phyloP scores from a whole-genome alignment of 2,888 invertebrate genomes.

The Drosophila demipolita region DNA sequence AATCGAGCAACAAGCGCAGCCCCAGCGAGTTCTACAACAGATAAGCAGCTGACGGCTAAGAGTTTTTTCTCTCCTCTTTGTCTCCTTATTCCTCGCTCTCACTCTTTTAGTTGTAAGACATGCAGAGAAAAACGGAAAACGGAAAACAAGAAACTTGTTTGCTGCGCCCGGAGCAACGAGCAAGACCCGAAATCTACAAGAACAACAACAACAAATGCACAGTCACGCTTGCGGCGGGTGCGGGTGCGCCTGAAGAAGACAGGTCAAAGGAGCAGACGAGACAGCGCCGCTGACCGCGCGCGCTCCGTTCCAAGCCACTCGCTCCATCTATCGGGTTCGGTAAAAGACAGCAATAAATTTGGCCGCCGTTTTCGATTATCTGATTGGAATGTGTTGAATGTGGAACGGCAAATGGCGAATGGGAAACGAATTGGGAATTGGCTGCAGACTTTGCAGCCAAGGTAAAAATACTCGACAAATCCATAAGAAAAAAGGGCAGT shows the following conservation, averaged over 20 bases:
- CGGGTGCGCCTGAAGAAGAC: constrained; percentile 53
- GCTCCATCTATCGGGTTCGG: constrained; percentile 1
- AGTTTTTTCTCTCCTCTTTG: constrained; percentile 29
- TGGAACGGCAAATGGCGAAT: constrained; percentile 30
- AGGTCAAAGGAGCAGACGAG: constrained; percentile 74
- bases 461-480: constrained; percentile 57
- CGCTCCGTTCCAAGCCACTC: not conserved
- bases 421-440: constrained; percentile 34
- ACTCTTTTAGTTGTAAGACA: constrained; percentile 13
- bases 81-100: constrained; percentile 20
- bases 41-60: constrained; percentile 69
- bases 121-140: constrained; percentile 45
- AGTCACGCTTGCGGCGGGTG: not conserved
- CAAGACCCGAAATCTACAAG: constrained; percentile 46
- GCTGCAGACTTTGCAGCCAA: constrained; percentile 27
- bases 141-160: constrained; percentile 77
- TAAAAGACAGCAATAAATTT: constrained; percentile 70
- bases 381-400: constrained; percentile 37
- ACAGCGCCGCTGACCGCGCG: constrained; percentile 9
- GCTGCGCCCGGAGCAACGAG: constrained; percentile 63
- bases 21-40: constrained; percentile 62
- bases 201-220: constrained; percentile 31
- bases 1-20: constrained; percentile 65
- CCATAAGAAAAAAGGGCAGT: constrained; percentile 54
- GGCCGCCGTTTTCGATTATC: constrained; percentile 50